Base-by-base conservation (phyloP, 2,888 invertebrate species). In the Arctia plantaginis region DNA sequence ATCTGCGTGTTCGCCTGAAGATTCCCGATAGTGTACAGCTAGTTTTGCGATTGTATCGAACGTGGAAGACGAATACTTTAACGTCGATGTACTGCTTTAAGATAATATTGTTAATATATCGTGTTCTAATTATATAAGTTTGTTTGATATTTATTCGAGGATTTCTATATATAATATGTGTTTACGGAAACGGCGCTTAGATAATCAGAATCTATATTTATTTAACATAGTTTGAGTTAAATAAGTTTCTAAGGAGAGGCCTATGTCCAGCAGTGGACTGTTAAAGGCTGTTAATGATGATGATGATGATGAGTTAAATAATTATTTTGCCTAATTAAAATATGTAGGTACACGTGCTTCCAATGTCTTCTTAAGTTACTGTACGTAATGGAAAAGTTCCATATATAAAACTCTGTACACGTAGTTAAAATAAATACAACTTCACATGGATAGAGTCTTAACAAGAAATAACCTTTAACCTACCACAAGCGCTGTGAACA, bases 1-100 rank as follows among this genome's bases (percentile, higher is more conserved):
- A 89, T 87, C 85, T 89, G 87, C 84, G 83, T 79, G 84, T 82
- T 84, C 79, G 82, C 76, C 80, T 80, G 83, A 88, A 89, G 91
- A 91, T 92, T 85, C 70, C 73, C 83, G 92, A 91, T 92, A 91
- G 89, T 92, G 89, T 85, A 87, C 82, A 84, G 82, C 88, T 79
- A 85, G 87, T 87, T 88, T 85, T 81, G 85, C 84, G 90, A 92
- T 90, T 81, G 55, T 80, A 91, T 91, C 90, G 79, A 69, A 82
- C 80, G 80, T 80, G 84, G 86, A 86, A 86, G 86, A 81, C 66
- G 75, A 76, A 62, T 64, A 47, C 47, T 67, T 71, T 33, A 68
- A 30, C 27, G 78, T 80, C 81, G 66, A 79, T 68, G 81, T 84
- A 82, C 79, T 33, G 81, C 81, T 79, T 18, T 55, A 69, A 62